These are phyloP conservation scores for Tetragonula clypearis DNA, from an alignment of 1,140 invertebrate genomes.

Conservation along the genomic window DNA sequence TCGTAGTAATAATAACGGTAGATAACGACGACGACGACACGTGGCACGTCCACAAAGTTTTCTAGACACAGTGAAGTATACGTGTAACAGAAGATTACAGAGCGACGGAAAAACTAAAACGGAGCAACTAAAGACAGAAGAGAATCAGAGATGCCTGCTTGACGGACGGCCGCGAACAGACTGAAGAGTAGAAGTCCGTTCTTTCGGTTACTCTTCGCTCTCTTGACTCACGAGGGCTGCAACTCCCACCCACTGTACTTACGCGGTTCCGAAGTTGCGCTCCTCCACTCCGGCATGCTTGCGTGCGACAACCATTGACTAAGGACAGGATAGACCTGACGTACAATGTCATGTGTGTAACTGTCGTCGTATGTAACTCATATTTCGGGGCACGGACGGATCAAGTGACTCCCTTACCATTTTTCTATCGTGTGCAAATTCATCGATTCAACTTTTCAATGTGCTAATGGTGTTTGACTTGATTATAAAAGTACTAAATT, in stretches of 20 bases:
- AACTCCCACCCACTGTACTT: slow-evolving; percentile 51
- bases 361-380: no score
- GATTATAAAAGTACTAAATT: no score
- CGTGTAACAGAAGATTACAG: neutral
- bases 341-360: no score
- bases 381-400: no score
- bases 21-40: slow-evolving; percentile 48
- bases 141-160: slow-evolving; percentile 59
- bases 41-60: slow-evolving; percentile 45
- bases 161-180: slow-evolving; percentile 67
- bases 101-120: neutral
- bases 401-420: no score
- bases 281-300: slow-evolving; percentile 33
- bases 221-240: slow-evolving; percentile 46
- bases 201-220: slow-evolving; percentile 65
- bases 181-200: slow-evolving; percentile 56
- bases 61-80: slow-evolving; percentile 1
- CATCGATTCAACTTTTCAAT: no score
- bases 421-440: no score
- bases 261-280: slow-evolving; percentile 39
- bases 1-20: neutral
- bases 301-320: slow-evolving; percentile 26
- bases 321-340: no score
- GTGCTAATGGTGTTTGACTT: no score
- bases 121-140: neutral